Evolutionary conservation across 2,888 invertebrate genomes (phyloP).

Genomic region (Conomelus anceps): DNA sequence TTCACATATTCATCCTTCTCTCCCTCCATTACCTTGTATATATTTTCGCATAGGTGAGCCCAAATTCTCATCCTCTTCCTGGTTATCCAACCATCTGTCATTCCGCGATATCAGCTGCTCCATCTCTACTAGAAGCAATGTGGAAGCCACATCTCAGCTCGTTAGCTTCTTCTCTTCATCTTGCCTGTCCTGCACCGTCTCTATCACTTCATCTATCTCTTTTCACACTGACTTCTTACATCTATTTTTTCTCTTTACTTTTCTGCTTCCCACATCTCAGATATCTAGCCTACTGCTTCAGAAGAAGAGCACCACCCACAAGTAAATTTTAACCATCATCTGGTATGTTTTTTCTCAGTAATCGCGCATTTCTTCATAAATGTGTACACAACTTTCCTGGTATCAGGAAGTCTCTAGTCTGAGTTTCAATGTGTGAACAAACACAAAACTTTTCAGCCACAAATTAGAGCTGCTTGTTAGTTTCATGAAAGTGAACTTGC

Average conservation of each 20-base stretch:
- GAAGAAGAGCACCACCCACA: neutral
- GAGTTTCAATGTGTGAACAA: neutral
- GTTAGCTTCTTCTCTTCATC: neutral
- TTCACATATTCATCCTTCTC: neutral
- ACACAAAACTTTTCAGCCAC: neutral
- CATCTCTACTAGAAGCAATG: neutral
- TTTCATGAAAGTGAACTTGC: neutral
- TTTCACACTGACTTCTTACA: neutral
- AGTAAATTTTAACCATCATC: neutral
- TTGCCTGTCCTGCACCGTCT: no score
- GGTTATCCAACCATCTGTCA: neutral
- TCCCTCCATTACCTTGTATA: neutral
- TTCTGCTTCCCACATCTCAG: neutral
- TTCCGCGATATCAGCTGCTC: neutral
- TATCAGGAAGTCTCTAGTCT: neutral
- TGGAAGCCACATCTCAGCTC: neutral
- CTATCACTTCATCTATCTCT: neutral
- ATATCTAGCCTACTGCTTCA: neutral
- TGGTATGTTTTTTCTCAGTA: neutral
- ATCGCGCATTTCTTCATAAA: neutral
- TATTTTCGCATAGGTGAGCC: neutral
- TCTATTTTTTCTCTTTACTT: neutral
- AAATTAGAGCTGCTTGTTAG: neutral
- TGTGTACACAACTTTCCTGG: neutral
- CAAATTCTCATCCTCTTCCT: neutral